Base-by-base conservation (phyloP, 2,113 vertebrate species). In the Lagenorhynchus albirostris region DNA sequence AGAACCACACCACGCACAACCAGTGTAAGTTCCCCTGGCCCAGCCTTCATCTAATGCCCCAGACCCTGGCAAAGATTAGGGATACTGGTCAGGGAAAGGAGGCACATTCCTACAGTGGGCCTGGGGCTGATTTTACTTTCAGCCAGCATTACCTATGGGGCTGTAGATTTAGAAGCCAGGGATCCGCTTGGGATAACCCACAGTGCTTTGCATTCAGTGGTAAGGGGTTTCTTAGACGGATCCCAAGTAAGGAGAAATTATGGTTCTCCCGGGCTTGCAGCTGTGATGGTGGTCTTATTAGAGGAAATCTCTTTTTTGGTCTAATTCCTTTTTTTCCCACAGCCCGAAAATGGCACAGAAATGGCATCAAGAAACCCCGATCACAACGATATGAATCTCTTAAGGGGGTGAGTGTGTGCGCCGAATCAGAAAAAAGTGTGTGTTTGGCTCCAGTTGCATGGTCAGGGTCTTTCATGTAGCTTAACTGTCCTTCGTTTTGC, bases 1-100 rank as follows among this genome's bases (percentile, higher is more conserved):
- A 99, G 99, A 99, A 99, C 98, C 99, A 99, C 98, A 99, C 99
- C 96, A 99, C 99, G 71, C 99, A 99, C 98, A 99, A 99, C 98
- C 99, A 99, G 96, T 99, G 99, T 99, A 98, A 99, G 99, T 99
- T 23, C 26, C 15, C 18, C 26, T 2, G 47, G 50, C n/a, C 83
- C 36, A 10, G 14, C 29, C 23, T 68, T 62, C 47, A 8, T 12
- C 38, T 31, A 9, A 1, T 3, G 13, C 33, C 29, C 36, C 41
- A 23, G 14, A 41, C 13, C 15, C 17, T 73, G 33, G 23, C 50
- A 5, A 47, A 8, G 62, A 44, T 50, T 14, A 4, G 18, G 31
- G 5, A 38, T 58, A 1, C 10, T 18, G 18, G 31, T 5, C 50
- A 3, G 12, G 10, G n/a, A 26, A 38, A 23, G 68, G 31, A 71